Conservation (phyloP, 2,888 invertebrate species). For the Prenolepis imparis region DNA sequence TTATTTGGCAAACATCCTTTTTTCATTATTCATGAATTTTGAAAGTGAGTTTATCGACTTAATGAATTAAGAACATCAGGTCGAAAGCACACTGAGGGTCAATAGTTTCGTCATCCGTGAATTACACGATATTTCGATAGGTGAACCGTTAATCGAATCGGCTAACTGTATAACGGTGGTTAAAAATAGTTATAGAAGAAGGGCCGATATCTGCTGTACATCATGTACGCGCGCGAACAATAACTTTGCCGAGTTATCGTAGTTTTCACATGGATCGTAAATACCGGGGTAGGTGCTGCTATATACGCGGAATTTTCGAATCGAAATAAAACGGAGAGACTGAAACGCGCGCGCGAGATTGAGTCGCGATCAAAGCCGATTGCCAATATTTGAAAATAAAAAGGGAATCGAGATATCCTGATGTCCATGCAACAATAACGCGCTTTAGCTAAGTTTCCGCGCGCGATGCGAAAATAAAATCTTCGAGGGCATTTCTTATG, state of each 20-base stretch:
- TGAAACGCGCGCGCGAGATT: conserved; percentile 9
- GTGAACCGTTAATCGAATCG: conserved; percentile 18
- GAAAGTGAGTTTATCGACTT: neutral
- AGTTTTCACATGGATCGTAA: conserved; percentile 43
- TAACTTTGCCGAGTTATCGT: conserved; percentile 39
- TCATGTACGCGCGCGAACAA: conserved; percentile 2
- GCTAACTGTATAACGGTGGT: neutral
- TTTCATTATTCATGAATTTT: conserved; percentile 23
- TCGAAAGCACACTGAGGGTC: neutral
- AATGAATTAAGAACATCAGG: conserved; percentile 18
- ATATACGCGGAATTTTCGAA: conserved; percentile 37
- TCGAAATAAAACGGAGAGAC: conserved; percentile 32
- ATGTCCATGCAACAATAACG: conserved; percentile 17
- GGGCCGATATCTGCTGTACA: neutral
- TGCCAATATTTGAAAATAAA: conserved; percentile 45
- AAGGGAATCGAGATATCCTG: neutral
- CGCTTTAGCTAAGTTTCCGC: conserved; percentile 21
- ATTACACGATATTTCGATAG: conserved; percentile 12
- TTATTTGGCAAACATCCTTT: conserved; percentile 13
- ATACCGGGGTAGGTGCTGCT: conserved; percentile 30
- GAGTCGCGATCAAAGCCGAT: conserved; percentile 32
- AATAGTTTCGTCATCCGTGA: conserved; percentile 1
- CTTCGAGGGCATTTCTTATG: neutral
- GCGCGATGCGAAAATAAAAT: conserved; percentile 15
- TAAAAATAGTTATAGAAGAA: conserved; percentile 33